Percentiles rank a stretch among this genome's conserved stretches.
These are phyloP conservation scores for Neoarius graeffei DNA, from an alignment of 2,113 vertebrate species.

Conservation along the genomic window DNA sequence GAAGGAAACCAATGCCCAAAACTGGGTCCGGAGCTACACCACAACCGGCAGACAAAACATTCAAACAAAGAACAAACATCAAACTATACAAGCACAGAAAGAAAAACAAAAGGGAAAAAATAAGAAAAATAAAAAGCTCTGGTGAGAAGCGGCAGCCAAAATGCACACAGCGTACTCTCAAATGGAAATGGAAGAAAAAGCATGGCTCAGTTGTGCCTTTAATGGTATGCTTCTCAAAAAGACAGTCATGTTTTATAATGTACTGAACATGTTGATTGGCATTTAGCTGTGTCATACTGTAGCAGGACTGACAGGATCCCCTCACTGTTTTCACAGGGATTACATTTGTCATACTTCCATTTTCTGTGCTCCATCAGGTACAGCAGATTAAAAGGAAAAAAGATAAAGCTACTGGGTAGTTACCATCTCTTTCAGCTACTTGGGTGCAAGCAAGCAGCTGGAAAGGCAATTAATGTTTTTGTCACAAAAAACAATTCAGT, in stretches of 20 bases:
- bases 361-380: constrained; percentile 34
- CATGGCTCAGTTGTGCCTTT: neutral
- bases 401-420: constrained; percentile 1
- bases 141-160: no score
- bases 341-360: constrained; percentile 44
- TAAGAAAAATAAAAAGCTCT: no score
- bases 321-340: constrained; percentile 42
- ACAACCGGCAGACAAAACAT: no score
- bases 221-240: neutral
- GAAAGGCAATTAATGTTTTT: neutral
- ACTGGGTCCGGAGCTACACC: no score
- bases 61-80: no score
- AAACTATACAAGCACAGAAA: no score
- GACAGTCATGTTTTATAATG: constrained; percentile 24
- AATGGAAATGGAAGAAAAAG: no score
- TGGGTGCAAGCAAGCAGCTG: neutral
- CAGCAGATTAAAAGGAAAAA: constrained; percentile 31
- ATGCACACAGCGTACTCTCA: no score
- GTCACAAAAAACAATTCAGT: neutral
- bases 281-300: constrained; percentile 33
- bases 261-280: constrained; percentile 25
- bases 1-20: no score
- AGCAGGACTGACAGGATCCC: constrained; percentile 33
- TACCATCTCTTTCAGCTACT: neutral
- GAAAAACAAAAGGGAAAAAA: no score